Percentiles rank a stretch among this genome's conserved stretches.
Evolutionary conservation across 2,888 invertebrate species (phyloP).

Genomic region (Sphaerophoria taeniata): DNA sequence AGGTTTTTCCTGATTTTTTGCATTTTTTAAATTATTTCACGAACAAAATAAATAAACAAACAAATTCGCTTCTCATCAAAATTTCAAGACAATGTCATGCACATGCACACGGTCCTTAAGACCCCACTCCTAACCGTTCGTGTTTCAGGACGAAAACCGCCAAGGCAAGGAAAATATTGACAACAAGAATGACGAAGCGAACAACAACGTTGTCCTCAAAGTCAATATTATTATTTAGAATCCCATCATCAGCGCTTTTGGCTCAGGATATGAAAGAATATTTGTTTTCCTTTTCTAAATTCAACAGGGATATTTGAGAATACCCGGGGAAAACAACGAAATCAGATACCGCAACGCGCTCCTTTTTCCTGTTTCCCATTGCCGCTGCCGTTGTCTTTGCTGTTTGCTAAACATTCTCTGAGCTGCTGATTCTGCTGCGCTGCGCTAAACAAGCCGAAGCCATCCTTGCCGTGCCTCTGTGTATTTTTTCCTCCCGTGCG

Average conservation of each 20-base stretch:
- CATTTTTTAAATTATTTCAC: too few relatives aligned
- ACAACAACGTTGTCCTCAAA: slow-evolving; percentile 63
- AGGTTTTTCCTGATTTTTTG: background rate
- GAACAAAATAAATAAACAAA: slow-evolving; percentile 57
- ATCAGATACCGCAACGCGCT: slow-evolving; percentile 62
- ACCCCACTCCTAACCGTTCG: background rate
- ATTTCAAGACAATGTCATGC: slow-evolving; percentile 30
- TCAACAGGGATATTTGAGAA: slow-evolving; percentile 17
- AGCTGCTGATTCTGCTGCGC: slow-evolving; percentile 23
- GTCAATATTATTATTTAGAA: slow-evolving; percentile 74
- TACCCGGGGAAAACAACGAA: slow-evolving; percentile 35
- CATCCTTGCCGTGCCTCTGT: slow-evolving; percentile 27
- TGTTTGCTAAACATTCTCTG: background rate
- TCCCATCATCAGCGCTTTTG: slow-evolving; percentile 74
- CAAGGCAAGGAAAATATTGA: background rate
- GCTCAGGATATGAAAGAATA: slow-evolving; percentile 70
- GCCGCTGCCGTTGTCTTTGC: background rate
- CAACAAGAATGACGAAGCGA: slow-evolving; percentile 19
- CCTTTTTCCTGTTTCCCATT: slow-evolving; percentile 14
- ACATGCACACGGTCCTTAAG: slow-evolving; percentile 34
- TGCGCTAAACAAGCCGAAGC: slow-evolving; percentile 51
- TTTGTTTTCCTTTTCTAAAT: slow-evolving; percentile 49
- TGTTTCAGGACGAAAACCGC: background rate
- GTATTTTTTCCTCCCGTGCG: slow-evolving; percentile 13
- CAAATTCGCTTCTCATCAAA: slow-evolving; percentile 35